Evolutionary conservation across 2,888 invertebrate species (phyloP), one percentile per base, ranked within the genome.

Genomic region (Euclidia mi): DNA sequence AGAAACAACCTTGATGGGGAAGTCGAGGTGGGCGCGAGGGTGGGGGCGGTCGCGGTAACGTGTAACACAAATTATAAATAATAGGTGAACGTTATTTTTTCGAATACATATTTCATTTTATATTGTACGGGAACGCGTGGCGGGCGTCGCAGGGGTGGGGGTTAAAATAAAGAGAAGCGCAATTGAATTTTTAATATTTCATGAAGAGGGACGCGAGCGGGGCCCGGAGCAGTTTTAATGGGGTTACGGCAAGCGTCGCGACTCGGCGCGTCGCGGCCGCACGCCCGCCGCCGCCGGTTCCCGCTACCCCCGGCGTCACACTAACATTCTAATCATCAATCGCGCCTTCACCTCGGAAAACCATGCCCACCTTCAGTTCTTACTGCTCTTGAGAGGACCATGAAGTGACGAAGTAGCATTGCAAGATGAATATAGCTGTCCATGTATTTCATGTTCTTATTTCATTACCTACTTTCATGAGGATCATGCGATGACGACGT

Each of bases 141-240:
- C 73, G 83, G 88, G 87, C 81, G 89, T 86, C 84, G 84, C 82
- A 82, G 84, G 87, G 88, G 85, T 88, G 90, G 91, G 91, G 88
- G 92, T 90, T 91, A 92, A 93, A 94, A 94, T 94, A 95, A 94
- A 94, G 93, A 94, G 94, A 91, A 93, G 91, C 92, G 93, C 94
- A 93, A 94, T 94, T 94, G 93, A 94, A 94, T 94, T 94, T 94
- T 94, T 94, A 94, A 95, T 94, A 94, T 95, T 94, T 93, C 92
- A 94, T 93, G 94, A 94, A 94, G 91, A 91, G 94, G 91, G 90
- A 86, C 87, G 89, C 79, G 84, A 68, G 79, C 66, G 82, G 76
- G 73, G 84, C 86, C 84, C 84, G 86, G 82, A 91, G 90, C 90
- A 87, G 87, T 90, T 90, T 90, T 91, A 93, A 94, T 93, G 91